These are phyloP conservation scores for Orgyia antiqua DNA, from an alignment of 2,888 invertebrate species.

Conservation along the genomic window DNA sequence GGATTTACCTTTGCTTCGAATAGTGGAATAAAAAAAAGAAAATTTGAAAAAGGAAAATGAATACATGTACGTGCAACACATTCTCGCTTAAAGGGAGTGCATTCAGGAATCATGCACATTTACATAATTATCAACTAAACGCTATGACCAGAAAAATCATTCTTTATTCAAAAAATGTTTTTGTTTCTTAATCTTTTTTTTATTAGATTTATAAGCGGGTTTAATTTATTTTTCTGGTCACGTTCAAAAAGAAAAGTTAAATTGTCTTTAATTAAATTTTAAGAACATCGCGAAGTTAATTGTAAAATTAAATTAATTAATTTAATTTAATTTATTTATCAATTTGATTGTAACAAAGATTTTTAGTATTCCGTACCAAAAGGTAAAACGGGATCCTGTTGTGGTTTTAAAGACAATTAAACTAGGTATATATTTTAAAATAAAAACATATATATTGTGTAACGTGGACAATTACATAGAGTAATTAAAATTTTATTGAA, in stretches of 20 bases:
- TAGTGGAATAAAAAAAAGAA: conserved; percentile 37
- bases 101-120: conserved; percentile 73
- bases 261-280: conserved; percentile 4
- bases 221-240: conserved; percentile 15
- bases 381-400: no score
- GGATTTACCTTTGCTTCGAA: conserved; percentile 55
- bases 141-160: conserved; percentile 35
- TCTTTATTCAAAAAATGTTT: not conserved
- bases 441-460: conserved; percentile 23
- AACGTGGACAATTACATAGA: conserved; percentile 31
- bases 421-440: conserved; percentile 17
- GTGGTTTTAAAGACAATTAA: conserved; percentile 17
- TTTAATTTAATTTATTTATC: no score
- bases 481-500: no score
- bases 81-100: conserved; percentile 69
- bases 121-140: conserved; percentile 40
- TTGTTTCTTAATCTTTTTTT: no score
- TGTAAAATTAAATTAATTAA: no score
- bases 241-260: conserved; percentile 4
- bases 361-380: no score
- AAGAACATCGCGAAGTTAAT: no score
- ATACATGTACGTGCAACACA: conserved; percentile 66
- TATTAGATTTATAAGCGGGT: not conserved
- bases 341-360: not conserved
- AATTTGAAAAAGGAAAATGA: conserved; percentile 42